Conservation (phyloP, 2,113 vertebrate species). For the Vombatus ursinus region DNA sequence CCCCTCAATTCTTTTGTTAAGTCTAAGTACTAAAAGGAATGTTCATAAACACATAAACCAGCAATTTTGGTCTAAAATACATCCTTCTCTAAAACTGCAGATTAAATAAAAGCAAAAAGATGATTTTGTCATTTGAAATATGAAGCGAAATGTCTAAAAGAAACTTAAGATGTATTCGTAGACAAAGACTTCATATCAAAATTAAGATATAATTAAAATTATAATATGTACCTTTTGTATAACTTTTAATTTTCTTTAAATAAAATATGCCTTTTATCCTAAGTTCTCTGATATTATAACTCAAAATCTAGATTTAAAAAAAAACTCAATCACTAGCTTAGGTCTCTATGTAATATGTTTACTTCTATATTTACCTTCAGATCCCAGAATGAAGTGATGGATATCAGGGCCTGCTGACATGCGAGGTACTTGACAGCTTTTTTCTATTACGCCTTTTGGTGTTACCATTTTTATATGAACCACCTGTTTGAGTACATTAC, state of each 20-base stretch:
- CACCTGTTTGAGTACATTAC: conserved; percentile 87
- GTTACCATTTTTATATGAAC: conserved; percentile 98
- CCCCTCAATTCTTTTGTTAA: background rate
- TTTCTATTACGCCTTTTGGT: conserved; percentile 96
- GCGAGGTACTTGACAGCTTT: conserved; percentile 96
- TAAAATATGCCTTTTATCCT: conserved; percentile 50
- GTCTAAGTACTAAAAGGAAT: background rate
- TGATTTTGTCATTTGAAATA: conserved; percentile 28
- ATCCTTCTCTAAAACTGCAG: conserved; percentile 40
- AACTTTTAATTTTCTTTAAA: background rate
- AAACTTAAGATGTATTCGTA: conserved; percentile 48
- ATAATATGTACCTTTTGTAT: conserved; percentile 44
- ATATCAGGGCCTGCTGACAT: conserved; percentile 98
- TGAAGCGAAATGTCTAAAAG: conserved; percentile 39
- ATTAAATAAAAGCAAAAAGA: conserved; percentile 53
- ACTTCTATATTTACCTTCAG: conserved; percentile 90
- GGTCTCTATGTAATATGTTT: conserved; percentile 62
- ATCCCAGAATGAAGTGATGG: conserved; percentile 99
- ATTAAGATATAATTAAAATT: conserved; percentile 45
- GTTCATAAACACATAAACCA: conserved; percentile 32
- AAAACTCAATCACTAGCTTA: conserved; percentile 33
- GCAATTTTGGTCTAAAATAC: conserved; percentile 34
- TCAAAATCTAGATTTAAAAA: background rate
- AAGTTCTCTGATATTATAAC: conserved; percentile 51
- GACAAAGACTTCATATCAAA: conserved; percentile 61